Base-by-base conservation (phyloP, 2,797 vertebrate genomes). In the Aphelocoma californica region DNA sequence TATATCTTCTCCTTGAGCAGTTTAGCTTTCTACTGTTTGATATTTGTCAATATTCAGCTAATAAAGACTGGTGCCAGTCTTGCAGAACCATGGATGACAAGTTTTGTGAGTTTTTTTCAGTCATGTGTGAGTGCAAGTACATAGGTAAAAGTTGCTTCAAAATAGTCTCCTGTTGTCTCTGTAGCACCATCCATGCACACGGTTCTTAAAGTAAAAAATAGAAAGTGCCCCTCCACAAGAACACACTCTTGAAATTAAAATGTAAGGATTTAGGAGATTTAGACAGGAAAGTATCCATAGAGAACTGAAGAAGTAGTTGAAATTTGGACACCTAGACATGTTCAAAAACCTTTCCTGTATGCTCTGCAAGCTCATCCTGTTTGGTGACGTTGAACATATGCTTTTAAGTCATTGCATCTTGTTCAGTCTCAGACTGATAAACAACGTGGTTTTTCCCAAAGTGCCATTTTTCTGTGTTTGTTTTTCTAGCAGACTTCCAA, bases 401-500 rank as follows among this genome's bases (percentile, higher is more conserved):
- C 73, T 93, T 94, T 91, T 69, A 90, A 88, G 82, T 72, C 58
- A 73, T 5, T 90, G 29, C 62, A 38, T 83, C 66, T 94, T 83
- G 51, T 45, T 94, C 60, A 42, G 77, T 67, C 36, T 84, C 80
- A 75, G 90, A 78, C 84, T 88, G 72, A 95, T 64, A 95, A 89
- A 95, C 67, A 86, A 32, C 47, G 69, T 88, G 75, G 3, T 75
- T 96, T 94, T 86, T 70, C 53, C 66, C 32, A 67, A 80, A 88
- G 34, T 54, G n/a, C 25, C 14, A 42, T 81, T 94, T 92, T 88
- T 81, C 62, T 36, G 19, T 94, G 56, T 94, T 95, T 93, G 77
- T 86, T 95, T 95, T 94, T 44, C 56, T 81, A 94, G 48, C 45
- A 82, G 56, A 21, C 70, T 92, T 92, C 77, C 42, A 92, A 92